Evolutionary conservation across 2,113 vertebrate genomes (phyloP).

Genomic region (Synchiropus splendidus): DNA sequence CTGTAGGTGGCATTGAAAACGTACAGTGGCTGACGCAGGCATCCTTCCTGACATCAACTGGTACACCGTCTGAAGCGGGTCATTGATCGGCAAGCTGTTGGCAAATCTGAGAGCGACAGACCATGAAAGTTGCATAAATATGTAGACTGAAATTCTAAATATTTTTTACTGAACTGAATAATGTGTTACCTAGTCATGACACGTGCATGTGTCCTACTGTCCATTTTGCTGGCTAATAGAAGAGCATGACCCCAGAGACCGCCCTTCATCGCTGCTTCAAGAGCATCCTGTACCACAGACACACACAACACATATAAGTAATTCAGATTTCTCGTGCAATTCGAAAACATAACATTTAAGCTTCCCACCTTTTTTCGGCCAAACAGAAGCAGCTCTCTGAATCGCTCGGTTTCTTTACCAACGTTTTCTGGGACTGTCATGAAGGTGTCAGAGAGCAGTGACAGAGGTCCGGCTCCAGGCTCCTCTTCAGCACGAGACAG

Average conservation of each 20-base stretch:
- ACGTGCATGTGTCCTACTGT: constrained; percentile 87
- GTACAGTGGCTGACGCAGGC: constrained; percentile 91
- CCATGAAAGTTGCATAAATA: background rate
- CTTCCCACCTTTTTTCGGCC: constrained; percentile 84
- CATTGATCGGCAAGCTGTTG: constrained; percentile 97
- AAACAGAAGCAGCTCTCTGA: constrained; percentile 91
- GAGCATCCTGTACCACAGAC: constrained; percentile 72
- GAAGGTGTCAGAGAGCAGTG: constrained; percentile 80
- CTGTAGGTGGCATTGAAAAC: no score
- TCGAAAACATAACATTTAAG: background rate
- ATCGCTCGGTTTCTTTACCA: constrained; percentile 85
- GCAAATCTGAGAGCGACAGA: constrained; percentile 74
- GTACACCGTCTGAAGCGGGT: constrained; percentile 95
- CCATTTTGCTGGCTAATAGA: constrained; percentile 95
- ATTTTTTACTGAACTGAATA: no score
- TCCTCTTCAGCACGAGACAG: constrained; percentile 80
- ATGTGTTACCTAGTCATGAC: constrained; percentile 85
- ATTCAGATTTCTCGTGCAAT: no score
- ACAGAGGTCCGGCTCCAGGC: constrained; percentile 79
- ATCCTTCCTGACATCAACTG: constrained; percentile 97
- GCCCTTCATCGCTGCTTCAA: constrained; percentile 94
- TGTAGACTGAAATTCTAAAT: no score
- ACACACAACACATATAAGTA: background rate
- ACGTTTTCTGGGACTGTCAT: constrained; percentile 61
- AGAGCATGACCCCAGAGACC: constrained; percentile 94